A percentile compares a stretch with the other conserved stretches of the same genome.
phyloP scores from a whole-genome alignment of 2,797 vertebrate genomes.

The Siniperca obscura region DNA sequence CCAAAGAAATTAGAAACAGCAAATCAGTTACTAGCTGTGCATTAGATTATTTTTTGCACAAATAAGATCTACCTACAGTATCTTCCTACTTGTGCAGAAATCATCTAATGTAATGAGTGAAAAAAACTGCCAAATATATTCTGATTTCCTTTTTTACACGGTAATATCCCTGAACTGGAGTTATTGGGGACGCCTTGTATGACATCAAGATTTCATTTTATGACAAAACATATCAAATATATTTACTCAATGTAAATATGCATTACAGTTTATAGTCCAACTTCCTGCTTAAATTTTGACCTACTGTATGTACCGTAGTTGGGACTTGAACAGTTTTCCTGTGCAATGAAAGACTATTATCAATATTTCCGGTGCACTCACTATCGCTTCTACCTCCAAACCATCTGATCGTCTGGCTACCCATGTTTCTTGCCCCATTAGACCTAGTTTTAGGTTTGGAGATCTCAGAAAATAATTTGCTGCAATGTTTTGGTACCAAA shows the following conservation, averaged over 20 bases:
- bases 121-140: neutral
- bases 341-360: neutral
- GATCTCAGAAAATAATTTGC: neutral
- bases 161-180: neutral
- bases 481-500: neutral
- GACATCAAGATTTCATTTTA: no score
- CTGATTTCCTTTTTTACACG: neutral
- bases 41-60: neutral
- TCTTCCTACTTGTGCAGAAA: neutral
- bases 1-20: neutral
- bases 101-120: neutral
- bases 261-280: no score
- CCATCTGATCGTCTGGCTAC: neutral
- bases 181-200: neutral
- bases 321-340: neutral
- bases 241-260: no score
- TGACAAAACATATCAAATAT: no score
- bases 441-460: neutral
- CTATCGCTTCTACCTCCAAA: neutral
- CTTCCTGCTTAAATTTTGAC: no score
- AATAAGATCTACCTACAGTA: neutral
- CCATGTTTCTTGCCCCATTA: neutral
- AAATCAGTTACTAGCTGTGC: neutral
- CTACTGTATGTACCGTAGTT: neutral
- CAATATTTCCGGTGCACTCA: neutral